Conservation (phyloP, 1,140 invertebrate genomes). For the Lasioglossum baleicum region DNA sequence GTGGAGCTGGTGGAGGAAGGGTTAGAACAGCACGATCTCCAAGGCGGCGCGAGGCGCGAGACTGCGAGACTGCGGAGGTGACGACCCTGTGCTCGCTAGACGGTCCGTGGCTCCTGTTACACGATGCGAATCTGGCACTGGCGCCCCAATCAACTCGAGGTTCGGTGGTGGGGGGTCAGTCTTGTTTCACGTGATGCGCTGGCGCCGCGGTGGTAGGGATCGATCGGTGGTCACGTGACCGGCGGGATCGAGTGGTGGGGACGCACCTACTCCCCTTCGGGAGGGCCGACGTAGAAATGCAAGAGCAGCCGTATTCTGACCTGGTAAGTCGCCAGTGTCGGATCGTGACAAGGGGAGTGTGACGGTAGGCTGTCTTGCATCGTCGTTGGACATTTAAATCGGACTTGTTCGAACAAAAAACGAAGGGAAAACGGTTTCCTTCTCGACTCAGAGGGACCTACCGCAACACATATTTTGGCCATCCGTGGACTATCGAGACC, state of each 20-base stretch:
- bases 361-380: slow-evolving; percentile 21
- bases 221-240: slow-evolving; percentile 42
- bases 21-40: too few relatives aligned
- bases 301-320: slow-evolving; percentile 72
- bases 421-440: slow-evolving; percentile 21
- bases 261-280: slow-evolving; percentile 50
- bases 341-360: slow-evolving; percentile 65
- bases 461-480: background rate
- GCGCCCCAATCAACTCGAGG: slow-evolving; percentile 40
- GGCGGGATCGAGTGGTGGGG: slow-evolving; percentile 42
- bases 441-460: background rate
- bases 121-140: slow-evolving; percentile 54
- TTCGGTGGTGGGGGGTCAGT: slow-evolving; percentile 25
- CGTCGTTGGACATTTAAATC: slow-evolving; percentile 61
- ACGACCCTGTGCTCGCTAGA: too few relatives aligned
- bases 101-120: slow-evolving; percentile 29
- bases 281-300: slow-evolving; percentile 15
- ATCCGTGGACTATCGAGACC: background rate
- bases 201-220: slow-evolving; percentile 54
- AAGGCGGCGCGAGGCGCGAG: too few relatives aligned
- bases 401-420: background rate
- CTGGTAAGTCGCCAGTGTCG: slow-evolving; percentile 78
- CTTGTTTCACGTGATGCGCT: slow-evolving; percentile 54
- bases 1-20: too few relatives aligned
- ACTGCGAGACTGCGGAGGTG: too few relatives aligned